A percentile compares a stretch with the other conserved stretches of the same genome.
Evolutionary conservation across 1,140 invertebrate species (phyloP).

Genomic region (Drosophila subobscura): DNA sequence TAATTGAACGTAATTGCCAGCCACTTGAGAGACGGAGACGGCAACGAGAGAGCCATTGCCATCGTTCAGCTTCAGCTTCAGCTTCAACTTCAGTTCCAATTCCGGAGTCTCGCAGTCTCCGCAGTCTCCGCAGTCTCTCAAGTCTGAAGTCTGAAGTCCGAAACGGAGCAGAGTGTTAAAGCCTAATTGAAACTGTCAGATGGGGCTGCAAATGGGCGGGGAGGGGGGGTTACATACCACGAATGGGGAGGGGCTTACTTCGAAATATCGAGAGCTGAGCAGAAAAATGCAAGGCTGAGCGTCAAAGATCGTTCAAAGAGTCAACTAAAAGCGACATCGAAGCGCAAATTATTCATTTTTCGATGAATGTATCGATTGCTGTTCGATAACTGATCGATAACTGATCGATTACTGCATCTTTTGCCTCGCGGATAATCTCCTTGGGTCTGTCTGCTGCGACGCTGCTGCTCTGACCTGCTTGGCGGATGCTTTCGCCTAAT

Average conservation of each 20-base stretch:
- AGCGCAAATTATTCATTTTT: too few relatives aligned
- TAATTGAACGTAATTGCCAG: slow-evolving; percentile 81
- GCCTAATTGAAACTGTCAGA: slow-evolving; percentile 79
- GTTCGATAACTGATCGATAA: too few relatives aligned
- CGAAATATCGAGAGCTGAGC: slow-evolving; percentile 11
- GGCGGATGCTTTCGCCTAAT: slow-evolving; percentile 75
- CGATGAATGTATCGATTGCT: too few relatives aligned
- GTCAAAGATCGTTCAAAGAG: too few relatives aligned
- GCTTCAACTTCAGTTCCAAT: slow-evolving; percentile 5
- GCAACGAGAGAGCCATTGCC: slow-evolving; percentile 18
- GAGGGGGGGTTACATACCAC: background rate
- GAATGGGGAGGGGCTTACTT: background rate
- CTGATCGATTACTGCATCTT: too few relatives aligned
- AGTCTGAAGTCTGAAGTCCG: background rate
- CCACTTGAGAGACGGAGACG: slow-evolving; percentile 69
- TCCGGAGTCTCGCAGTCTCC: slow-evolving; percentile 14
- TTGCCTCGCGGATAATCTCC: slow-evolving; percentile 3
- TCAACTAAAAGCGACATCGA: too few relatives aligned
- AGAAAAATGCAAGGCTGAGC: too few relatives aligned
- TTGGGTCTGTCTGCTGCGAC: background rate
- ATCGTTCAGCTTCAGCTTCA: slow-evolving; percentile 7
- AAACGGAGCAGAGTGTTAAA: slow-evolving; percentile 64
- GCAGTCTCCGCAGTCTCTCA: too few relatives aligned
- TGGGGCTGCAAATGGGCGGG: slow-evolving; percentile 25
- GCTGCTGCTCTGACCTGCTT: slow-evolving; percentile 36